Evolutionary conservation across 2,797 vertebrate genomes (phyloP), one percentile per base, ranked within the genome.

Genomic region (Acrossocheilus fasciatus): DNA sequence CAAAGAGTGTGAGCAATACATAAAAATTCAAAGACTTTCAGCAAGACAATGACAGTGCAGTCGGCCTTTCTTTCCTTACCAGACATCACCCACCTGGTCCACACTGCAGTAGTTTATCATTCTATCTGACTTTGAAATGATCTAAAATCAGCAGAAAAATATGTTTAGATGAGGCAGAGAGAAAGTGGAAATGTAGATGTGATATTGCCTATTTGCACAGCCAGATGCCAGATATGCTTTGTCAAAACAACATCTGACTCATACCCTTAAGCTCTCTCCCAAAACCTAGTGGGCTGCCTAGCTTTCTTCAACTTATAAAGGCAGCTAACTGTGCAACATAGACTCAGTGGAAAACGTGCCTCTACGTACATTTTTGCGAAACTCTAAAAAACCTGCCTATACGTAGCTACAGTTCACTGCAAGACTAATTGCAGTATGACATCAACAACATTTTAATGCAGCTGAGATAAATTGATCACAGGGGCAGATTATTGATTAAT

Each of bases 1-100:
- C 88, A 85, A 76, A 82, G 47, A 64, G 45, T n/a, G 74, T 39
- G 78, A 86, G 79, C 89, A 45, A 91, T 79, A 85, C 73, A 90
- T 77, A 68, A 75, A 86, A 26, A 76, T 30, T 54, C 45, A 62
- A 23, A 81, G 69, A 30, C 57, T 68, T 57, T 39, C 54, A 74
- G 26, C 43, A 26, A 68, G 45, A 77, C 15, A 54, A 11, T 79
- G 57, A 47, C 6, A 81, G 30, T 50, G 43, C 43, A 68, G 64
- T 6, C 45, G 7, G 18, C 18, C 77, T 80, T 78, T 78, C 36
- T 64, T 41, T 47, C 26, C 2, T 75, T 7, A 36, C 18, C 11
- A 17, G 20, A 70, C 47, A 11, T 43, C 76, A 50, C 45, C 73
- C 30, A 59, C 1, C 14, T 2, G 4, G 43, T 34, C 52, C 23